Conservation (phyloP, 1,140 invertebrate species). For the Batillaria attramentaria region DNA sequence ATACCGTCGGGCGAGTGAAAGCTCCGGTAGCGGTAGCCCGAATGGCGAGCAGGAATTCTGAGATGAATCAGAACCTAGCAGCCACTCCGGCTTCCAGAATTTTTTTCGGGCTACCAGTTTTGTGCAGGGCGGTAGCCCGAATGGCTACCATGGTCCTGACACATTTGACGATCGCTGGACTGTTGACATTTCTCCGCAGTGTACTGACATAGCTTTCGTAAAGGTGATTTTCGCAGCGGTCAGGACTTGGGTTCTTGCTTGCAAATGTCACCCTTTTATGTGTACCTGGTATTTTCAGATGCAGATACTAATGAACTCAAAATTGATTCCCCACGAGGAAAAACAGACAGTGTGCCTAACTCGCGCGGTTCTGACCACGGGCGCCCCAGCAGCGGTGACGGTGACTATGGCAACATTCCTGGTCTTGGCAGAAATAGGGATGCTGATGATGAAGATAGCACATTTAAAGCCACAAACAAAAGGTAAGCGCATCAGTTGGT, state of each 20-base stretch:
- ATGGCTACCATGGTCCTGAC: too few species aligned
- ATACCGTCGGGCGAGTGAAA: too few species aligned
- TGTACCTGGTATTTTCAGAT: constrained; percentile 24
- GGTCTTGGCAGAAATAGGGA: neutral
- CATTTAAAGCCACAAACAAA: neutral
- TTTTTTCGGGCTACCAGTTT: too few species aligned
- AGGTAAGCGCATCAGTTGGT: too few species aligned
- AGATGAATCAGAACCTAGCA: too few species aligned
- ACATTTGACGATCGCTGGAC: too few species aligned
- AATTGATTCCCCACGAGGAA: neutral
- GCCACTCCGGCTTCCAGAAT: too few species aligned
- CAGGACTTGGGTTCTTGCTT: neutral
- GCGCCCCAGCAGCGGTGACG: too few species aligned
- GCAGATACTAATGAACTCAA: constrained; percentile 14
- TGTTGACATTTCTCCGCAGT: neutral
- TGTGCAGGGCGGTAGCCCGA: too few species aligned
- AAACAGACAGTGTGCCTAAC: neutral
- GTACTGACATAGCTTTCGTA: neutral
- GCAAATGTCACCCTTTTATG: neutral
- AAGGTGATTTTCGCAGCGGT: neutral
- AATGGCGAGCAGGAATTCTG: too few species aligned
- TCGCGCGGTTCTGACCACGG: neutral
- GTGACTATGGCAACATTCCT: neutral
- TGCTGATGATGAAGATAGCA: neutral
- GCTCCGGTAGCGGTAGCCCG: too few species aligned